Evolutionary conservation across 2,888 invertebrate genomes (phyloP).

Genomic region (Pandemis cinnamomeana): DNA sequence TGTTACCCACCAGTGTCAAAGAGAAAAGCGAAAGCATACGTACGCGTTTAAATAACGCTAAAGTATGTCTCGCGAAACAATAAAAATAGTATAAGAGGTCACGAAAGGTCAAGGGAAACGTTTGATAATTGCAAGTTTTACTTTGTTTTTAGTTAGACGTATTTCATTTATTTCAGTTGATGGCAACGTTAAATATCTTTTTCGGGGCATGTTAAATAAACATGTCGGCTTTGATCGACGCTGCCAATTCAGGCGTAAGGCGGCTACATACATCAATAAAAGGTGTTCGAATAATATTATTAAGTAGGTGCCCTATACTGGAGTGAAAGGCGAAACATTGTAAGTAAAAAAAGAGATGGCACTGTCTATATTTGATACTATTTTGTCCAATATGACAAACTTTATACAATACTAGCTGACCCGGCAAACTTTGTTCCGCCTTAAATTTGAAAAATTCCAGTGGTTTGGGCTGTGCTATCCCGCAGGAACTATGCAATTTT

Average conservation of each 20-base stretch:
- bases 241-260: conserved; percentile 18
- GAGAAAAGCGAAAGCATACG: conserved; percentile 38
- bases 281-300: neutral
- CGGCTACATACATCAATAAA: conserved; percentile 7
- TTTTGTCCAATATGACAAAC: neutral
- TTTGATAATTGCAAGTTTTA: neutral
- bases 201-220: conserved; percentile 21
- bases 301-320: neutral
- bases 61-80: conserved; percentile 33
- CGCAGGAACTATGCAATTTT: too few relatives aligned
- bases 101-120: conserved; percentile 36
- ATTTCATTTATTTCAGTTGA: neutral
- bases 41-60: conserved; percentile 25
- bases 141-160: neutral
- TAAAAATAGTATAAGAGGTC: conserved; percentile 25
- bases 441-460: too few relatives aligned
- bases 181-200: neutral
- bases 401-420: neutral
- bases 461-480: too few relatives aligned
- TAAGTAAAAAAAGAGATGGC: neutral
- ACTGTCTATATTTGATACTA: neutral
- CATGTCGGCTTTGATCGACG: conserved; percentile 26
- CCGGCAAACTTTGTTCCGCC: too few relatives aligned
- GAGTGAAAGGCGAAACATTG: neutral
- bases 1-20: conserved; percentile 17